phyloP scores from a whole-genome alignment of 2,888 invertebrate species.

The Drosophila ezoana region DNA sequence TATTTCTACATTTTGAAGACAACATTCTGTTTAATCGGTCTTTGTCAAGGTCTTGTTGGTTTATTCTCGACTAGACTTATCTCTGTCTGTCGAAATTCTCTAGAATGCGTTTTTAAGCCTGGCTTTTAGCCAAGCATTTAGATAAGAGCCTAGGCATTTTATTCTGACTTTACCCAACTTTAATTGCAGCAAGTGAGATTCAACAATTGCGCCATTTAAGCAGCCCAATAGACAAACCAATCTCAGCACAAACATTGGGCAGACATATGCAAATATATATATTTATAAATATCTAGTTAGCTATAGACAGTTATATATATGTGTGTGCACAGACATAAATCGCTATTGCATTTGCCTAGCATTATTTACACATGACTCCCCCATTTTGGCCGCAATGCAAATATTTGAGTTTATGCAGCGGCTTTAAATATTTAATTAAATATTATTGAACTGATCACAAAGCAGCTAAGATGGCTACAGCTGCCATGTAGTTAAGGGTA shows the following conservation, averaged over 20 bases:
- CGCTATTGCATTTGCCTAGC: conserved; percentile 41
- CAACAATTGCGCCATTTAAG: conserved; percentile 36
- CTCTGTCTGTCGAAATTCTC: too few species aligned
- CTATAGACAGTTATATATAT: neutral
- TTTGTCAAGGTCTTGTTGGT: too few species aligned
- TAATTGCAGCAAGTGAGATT: conserved; percentile 26
- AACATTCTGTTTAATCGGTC: too few species aligned
- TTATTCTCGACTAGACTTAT: too few species aligned
- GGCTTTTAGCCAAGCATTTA: too few species aligned
- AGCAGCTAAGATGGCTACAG: conserved; percentile 29
- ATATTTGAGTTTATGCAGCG: conserved; percentile 82
- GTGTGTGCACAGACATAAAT: conserved; percentile 2
- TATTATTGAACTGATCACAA: conserved; percentile 75
- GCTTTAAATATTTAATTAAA: conserved; percentile 83
- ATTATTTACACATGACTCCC: conserved; percentile 66
- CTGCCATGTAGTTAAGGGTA: conserved; percentile 14
- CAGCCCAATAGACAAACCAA: conserved; percentile 20
- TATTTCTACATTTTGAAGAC: too few species aligned
- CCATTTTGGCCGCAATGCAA: conserved; percentile 65
- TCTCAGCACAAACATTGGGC: conserved; percentile 34
- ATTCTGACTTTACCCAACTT: conserved; percentile 10
- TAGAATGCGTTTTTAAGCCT: too few species aligned
- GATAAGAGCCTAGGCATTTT: neutral
- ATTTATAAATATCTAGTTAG: neutral
- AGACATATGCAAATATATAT: conserved; percentile 3